These are phyloP conservation scores for Aleiodes testaceus DNA, from an alignment of 2,888 invertebrate genomes.

Conservation along the genomic window DNA sequence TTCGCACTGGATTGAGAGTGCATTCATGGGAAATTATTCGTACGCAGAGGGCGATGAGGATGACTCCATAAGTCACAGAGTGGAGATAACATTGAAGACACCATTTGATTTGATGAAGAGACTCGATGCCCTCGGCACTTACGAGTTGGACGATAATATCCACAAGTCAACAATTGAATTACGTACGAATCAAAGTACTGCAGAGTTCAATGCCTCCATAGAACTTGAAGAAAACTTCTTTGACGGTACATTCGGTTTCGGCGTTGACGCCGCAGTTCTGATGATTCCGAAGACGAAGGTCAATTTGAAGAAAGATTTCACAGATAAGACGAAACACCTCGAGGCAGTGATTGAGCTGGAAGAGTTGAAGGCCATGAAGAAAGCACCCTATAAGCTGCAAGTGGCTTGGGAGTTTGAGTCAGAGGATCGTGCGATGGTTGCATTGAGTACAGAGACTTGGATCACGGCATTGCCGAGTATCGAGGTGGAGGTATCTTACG, in stretches of 20 bases:
- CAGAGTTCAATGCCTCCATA: conserved; percentile 75
- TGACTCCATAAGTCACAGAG: conserved; percentile 72
- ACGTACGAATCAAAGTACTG: conserved; percentile 73
- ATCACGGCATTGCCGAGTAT: conserved; percentile 66
- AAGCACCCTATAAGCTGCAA: conserved; percentile 60
- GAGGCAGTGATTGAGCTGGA: conserved; percentile 78
- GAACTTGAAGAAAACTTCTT: conserved; percentile 80
- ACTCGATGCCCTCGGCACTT: conserved; percentile 72
- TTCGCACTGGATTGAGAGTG: conserved; percentile 74
- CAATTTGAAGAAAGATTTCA: conserved; percentile 81
- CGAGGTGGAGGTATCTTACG: conserved; percentile 59
- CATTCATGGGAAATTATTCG: conserved; percentile 75
- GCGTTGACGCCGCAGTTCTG: conserved; percentile 78
- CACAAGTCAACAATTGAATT: conserved; percentile 75
- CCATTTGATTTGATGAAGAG: conserved; percentile 75
- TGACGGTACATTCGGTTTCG: conserved; percentile 77
- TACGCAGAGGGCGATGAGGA: conserved; percentile 69
- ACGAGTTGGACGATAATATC: conserved; percentile 74
- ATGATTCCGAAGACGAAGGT: conserved; percentile 80
- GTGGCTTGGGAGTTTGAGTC: conserved; percentile 67
- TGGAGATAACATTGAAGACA: conserved; percentile 75
- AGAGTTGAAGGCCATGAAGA: conserved; percentile 74
- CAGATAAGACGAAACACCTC: conserved; percentile 78
- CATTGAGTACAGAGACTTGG: conserved; percentile 67
- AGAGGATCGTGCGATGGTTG: conserved; percentile 60